Conservation (phyloP, 2,113 vertebrate species). For the Polypterus bichir region DNA sequence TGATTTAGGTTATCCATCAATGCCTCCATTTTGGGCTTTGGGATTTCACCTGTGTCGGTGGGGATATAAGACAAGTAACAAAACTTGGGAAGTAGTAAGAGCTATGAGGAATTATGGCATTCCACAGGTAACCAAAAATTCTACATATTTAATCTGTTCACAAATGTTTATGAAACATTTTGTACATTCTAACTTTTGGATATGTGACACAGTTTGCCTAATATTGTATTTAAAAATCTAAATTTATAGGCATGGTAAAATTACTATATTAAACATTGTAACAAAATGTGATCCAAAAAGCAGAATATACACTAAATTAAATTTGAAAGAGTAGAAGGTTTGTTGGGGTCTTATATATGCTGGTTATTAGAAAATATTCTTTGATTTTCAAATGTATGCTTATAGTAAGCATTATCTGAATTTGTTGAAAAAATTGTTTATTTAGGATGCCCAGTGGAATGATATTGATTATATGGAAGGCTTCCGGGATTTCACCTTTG, state of each 20-base stretch:
- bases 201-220: no score
- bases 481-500: conserved; percentile 63
- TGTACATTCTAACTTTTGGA: no score
- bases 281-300: no score
- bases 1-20: conserved; percentile 48
- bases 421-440: background rate
- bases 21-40: conserved; percentile 69
- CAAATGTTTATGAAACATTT: no score
- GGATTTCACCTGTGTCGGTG: conserved; percentile 81
- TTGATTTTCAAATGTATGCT: background rate
- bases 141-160: no score
- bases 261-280: no score
- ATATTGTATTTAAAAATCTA: no score
- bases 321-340: no score
- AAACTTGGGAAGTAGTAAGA: conserved; percentile 61
- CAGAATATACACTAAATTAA: no score
- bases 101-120: conserved; percentile 56
- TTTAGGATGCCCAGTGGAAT: conserved; percentile 62
- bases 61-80: conserved; percentile 62
- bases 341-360: background rate
- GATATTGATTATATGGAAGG: conserved; percentile 73
- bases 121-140: conserved; percentile 31
- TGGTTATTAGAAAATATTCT: background rate
- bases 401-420: background rate
- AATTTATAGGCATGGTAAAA: no score